Conservation (phyloP, 2,113 vertebrate species). For the Platichthys flesus region DNA sequence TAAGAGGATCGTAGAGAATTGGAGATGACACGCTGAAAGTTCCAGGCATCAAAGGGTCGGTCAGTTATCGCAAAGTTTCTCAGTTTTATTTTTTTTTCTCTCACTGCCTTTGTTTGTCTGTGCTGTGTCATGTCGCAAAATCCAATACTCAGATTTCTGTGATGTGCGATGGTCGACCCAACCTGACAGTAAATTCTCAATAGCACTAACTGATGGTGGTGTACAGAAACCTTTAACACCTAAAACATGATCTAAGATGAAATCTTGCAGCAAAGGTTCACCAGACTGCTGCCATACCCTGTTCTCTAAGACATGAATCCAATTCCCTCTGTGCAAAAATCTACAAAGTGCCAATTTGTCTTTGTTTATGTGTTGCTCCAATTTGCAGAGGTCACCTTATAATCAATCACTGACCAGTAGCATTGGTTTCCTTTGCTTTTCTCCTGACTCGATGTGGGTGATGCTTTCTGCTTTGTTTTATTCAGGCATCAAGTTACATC, state of each 20-base stretch:
- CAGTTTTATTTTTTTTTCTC: conserved; percentile 1
- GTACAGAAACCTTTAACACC: neutral
- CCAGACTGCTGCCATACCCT: conserved; percentile 16
- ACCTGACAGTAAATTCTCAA: no score
- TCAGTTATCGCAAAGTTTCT: neutral
- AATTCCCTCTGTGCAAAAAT: neutral
- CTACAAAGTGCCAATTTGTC: neutral
- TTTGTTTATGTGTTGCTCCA: no score
- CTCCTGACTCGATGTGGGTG: neutral
- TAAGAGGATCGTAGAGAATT: conserved; percentile 27
- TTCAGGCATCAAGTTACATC: neutral
- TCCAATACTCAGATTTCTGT: neutral
- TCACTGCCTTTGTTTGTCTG: neutral
- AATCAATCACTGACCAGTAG: no score
- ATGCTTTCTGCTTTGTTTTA: neutral
- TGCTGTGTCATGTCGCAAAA: neutral
- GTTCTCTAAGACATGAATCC: conserved; percentile 13
- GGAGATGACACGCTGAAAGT: neutral
- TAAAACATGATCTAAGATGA: conserved; percentile 32
- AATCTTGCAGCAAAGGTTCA: conserved; percentile 38
- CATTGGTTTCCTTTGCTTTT: no score
- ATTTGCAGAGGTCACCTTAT: no score
- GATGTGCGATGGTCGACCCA: no score
- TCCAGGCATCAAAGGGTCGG: neutral
- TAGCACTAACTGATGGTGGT: neutral